Evolutionary conservation across 2,888 invertebrate genomes (phyloP).

Genomic region (Venusia cambrica): DNA sequence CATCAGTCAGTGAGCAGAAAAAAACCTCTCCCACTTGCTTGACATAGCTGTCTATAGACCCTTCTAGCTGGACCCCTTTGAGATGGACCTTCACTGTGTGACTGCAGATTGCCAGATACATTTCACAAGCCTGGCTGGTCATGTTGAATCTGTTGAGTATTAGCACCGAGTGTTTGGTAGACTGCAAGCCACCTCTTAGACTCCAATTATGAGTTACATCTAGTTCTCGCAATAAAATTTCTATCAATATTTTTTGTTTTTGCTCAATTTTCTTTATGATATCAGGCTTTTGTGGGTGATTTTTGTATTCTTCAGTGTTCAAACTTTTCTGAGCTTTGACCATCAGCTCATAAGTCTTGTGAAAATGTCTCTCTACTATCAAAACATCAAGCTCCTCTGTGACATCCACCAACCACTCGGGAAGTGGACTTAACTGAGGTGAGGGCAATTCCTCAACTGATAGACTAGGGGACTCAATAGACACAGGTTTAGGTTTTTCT

Average conservation of each 20-base stretch:
- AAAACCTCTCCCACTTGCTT: conserved; percentile 91
- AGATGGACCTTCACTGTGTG: conserved; percentile 90
- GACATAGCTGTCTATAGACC: conserved; percentile 89
- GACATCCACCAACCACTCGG: conserved; percentile 95
- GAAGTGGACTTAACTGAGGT: conserved; percentile 68
- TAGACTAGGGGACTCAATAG: conserved; percentile 70
- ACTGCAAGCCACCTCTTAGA: conserved; percentile 92
- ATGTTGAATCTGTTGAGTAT: conserved; percentile 89
- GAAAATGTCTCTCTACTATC: conserved; percentile 97
- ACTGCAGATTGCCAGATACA: conserved; percentile 90
- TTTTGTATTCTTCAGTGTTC: conserved; percentile 61
- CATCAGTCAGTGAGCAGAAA: conserved; percentile 90
- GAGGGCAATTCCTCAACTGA: conserved; percentile 70
- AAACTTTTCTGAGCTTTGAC: conserved; percentile 76
- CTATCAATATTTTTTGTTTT: conserved; percentile 89
- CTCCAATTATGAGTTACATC: conserved; percentile 95
- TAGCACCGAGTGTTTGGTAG: conserved; percentile 90
- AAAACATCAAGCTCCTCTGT: conserved; percentile 97
- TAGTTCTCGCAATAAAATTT: conserved; percentile 93
- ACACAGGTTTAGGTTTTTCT: conserved; percentile 63
- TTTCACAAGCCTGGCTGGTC: conserved; percentile 87
- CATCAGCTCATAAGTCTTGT: conserved; percentile 92
- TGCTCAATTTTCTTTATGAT: conserved; percentile 83
- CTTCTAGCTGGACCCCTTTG: conserved; percentile 89
- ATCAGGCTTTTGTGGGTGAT: conserved; percentile 61